phyloP scores from a whole-genome alignment of 2,888 invertebrate genomes.

The Athrips mouffetella region DNA sequence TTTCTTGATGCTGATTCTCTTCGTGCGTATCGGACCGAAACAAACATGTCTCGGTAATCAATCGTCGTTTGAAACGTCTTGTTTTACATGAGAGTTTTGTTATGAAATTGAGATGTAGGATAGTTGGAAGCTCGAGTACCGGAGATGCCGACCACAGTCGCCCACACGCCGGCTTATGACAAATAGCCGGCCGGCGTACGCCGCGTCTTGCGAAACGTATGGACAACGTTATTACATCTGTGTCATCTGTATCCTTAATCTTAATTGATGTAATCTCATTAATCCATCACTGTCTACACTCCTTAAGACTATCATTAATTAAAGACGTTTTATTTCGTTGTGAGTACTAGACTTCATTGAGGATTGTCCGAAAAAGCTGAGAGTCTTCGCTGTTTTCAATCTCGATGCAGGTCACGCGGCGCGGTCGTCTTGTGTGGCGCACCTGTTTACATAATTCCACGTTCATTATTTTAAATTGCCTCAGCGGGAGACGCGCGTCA shows the following conservation, averaged over 20 bases:
- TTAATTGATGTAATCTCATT: constrained; percentile 11
- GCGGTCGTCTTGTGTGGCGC: constrained; percentile 29
- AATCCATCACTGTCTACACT: background rate
- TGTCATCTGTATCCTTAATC: constrained; percentile 19
- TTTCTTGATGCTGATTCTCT: constrained; percentile 62
- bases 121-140: constrained; percentile 31
- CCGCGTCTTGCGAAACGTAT: constrained; percentile 22
- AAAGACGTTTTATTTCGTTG: background rate
- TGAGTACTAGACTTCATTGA: background rate
- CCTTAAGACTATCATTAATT: background rate
- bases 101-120: constrained; percentile 51
- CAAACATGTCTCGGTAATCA: constrained; percentile 65
- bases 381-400: background rate
- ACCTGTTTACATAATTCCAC: constrained; percentile 38
- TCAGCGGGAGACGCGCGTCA: constrained; percentile 35
- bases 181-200: constrained; percentile 30
- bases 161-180: constrained; percentile 38
- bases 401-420: constrained; percentile 24
- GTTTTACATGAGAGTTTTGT: constrained; percentile 58
- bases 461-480: constrained; percentile 47
- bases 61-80: constrained; percentile 49
- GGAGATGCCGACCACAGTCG: constrained; percentile 30
- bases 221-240: constrained; percentile 20
- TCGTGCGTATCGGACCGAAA: constrained; percentile 65
- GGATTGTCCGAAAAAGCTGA: background rate